Evolutionary conservation across 2,888 invertebrate species (phyloP).

Genomic region (Drosophila testacea): DNA sequence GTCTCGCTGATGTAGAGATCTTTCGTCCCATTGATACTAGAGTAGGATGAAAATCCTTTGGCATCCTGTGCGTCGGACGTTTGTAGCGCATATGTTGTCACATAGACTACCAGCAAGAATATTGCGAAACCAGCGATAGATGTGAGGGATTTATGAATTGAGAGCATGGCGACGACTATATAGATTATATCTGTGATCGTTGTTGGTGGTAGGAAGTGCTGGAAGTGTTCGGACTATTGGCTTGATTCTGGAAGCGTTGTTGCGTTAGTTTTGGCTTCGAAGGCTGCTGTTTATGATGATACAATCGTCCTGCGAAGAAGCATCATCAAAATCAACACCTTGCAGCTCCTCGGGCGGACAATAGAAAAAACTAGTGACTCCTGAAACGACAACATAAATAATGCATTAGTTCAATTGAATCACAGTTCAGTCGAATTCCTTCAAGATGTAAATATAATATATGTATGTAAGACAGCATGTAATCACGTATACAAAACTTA

Average conservation of each 20-base stretch:
- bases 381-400: slow-evolving; percentile 16
- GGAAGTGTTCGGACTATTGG: slow-evolving; percentile 57
- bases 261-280: slow-evolving; percentile 62
- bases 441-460: background rate
- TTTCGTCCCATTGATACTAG: slow-evolving; percentile 27
- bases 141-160: slow-evolving; percentile 47
- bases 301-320: slow-evolving; percentile 41
- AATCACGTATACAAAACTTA: slow-evolving; percentile 17
- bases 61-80: slow-evolving; percentile 36
- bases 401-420: slow-evolving; percentile 9
- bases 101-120: slow-evolving; percentile 73
- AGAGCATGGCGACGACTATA: slow-evolving; percentile 43
- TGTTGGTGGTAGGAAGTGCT: slow-evolving; percentile 57
- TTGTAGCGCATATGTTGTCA: slow-evolving; percentile 75
- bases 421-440: background rate
- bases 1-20: slow-evolving; percentile 7
- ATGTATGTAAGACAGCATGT: background rate
- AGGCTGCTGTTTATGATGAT: slow-evolving; percentile 23
- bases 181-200: slow-evolving; percentile 8
- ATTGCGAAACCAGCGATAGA: slow-evolving; percentile 58
- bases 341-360: slow-evolving; percentile 40
- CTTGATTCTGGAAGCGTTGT: slow-evolving; percentile 55
- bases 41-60: slow-evolving; percentile 1
- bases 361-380: slow-evolving; percentile 28
- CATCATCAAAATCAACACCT: slow-evolving; percentile 55